Evolutionary conservation across 2,888 invertebrate genomes (phyloP), one percentile per base, ranked within the genome.

Genomic region (Volucella zonaria): DNA sequence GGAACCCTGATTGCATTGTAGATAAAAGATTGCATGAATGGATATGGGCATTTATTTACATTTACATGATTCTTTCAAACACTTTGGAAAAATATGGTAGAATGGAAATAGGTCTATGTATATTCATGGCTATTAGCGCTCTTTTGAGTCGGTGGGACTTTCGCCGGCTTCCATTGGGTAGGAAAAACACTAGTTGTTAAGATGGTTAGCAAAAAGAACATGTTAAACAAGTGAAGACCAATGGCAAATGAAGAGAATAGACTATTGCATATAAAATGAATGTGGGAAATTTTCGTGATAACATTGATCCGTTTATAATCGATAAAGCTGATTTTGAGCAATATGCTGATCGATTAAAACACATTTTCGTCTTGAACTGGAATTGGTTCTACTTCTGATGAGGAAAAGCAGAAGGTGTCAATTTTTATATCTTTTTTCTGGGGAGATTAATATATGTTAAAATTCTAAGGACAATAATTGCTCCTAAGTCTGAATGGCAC

Each of bases 221-320:
- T 1, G 12, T 8, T 18, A 52, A 3, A 23, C 10, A 15, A 9
- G 18, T 2, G 14, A 1, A 12, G 18, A 12, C 1, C 2, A 18
- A 18, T 23, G 52, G 0, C 23, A 11, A 56, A 56, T 40, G 14
- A 56, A 10, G 38, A 40, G 40, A 56, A 56, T 8, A 14, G n/a
- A 10, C 6, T 18, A 43, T 43, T 1, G 42, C 51, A 8, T 52
- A 9, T 66, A 66, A 54, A 52, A 54, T 66, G 66, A 66, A 52
- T 66, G 52, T 52, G 4, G 52, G 43, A 2, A 52, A 52, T 66
- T 66, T 66, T n/a, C 66, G 66, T 42, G 66, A 52, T 18, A 66
- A 66, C 43, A 66, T 66, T 64, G 49, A 62, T 38, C 62, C 47
- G 38, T 62, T 62, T 62, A 38, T 62, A 49, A 62, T 62, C 18